Conservation (phyloP, 2,113 vertebrate species). For the Leucopsar rothschildi region DNA sequence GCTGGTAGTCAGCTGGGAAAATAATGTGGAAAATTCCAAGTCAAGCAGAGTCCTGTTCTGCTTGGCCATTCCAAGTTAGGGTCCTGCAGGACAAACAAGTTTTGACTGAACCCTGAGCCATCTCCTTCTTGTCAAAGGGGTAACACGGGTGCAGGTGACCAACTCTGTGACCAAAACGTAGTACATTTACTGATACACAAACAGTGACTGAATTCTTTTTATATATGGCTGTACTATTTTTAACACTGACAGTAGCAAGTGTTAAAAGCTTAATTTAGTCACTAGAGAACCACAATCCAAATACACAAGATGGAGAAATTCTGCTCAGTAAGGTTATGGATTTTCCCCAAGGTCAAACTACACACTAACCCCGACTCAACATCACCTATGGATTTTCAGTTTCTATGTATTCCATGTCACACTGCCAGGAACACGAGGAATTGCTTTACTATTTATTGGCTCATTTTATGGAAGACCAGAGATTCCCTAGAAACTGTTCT, state of each 20-base stretch:
- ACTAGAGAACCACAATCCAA: neutral
- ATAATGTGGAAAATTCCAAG: neutral
- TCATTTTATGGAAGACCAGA: conserved; percentile 69
- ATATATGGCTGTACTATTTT: neutral
- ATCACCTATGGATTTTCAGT: neutral
- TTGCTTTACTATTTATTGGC: conserved; percentile 22
- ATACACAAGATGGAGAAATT: neutral
- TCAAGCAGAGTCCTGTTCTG: neutral
- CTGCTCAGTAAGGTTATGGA: neutral
- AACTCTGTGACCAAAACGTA: neutral
- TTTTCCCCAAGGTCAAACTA: neutral
- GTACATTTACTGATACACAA: neutral
- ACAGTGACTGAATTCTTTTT: neutral
- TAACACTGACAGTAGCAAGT: neutral
- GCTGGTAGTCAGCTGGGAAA: neutral
- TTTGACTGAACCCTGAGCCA: neutral
- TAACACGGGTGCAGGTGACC: neutral
- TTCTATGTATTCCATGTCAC: neutral
- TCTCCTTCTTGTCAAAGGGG: neutral
- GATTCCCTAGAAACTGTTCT: conserved; percentile 58
- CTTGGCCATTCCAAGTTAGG: neutral
- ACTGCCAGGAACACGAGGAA: neutral
- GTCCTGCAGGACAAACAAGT: neutral
- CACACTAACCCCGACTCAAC: neutral
- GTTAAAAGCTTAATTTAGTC: neutral